Base-by-base conservation (phyloP, 2,888 invertebrate species). In the Chaitophorus viminalis region DNA sequence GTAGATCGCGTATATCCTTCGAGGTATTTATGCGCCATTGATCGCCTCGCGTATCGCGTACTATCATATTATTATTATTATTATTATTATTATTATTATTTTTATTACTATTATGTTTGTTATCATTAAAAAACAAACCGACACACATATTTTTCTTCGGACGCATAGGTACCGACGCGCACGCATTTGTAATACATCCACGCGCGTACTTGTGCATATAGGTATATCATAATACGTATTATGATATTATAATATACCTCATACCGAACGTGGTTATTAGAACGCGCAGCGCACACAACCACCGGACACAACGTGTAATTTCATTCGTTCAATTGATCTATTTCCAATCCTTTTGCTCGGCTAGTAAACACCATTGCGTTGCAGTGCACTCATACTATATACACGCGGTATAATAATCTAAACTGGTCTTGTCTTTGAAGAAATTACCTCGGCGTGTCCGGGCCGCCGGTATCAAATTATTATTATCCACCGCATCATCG, bases 331-430 rank as follows among this genome's bases (percentile, higher is more conserved):
- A n/a, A 84, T 84, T 68, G 84, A 84, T 84, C 84, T 77, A 84
- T 84, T 84, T 84, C 68, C 84, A 84, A 84, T 76, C 76, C 31
- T 65, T 84, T 77, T 68, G 84, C 83, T 68, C 18, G n/a, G n/a
- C 84, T n/a, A 68, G 46, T 76, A 75, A 75, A 82, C 72, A 72
- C 72, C 6, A 39, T 52, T 8, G 52, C 46, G 29, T 21, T 52
- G 65, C 11, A 5, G 72, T 33, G 36, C 21, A 33, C 74, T 31
- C 31, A n/a, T n/a, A n/a, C n/a, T n/a, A n/a, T n/a, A n/a, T n/a
- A n/a, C n/a, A n/a, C n/a, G n/a, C n/a, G n/a, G 31, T 31, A 14
- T 31, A 72, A 25, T 52, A 72, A n/a, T 81, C 11, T 36, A 21
- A 74, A 75, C 83, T 52, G 46, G 84, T 84, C 82, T 82, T 5